Evolutionary conservation across 2,797 vertebrate genomes (phyloP).

Genomic region (Spinus pinus): DNA sequence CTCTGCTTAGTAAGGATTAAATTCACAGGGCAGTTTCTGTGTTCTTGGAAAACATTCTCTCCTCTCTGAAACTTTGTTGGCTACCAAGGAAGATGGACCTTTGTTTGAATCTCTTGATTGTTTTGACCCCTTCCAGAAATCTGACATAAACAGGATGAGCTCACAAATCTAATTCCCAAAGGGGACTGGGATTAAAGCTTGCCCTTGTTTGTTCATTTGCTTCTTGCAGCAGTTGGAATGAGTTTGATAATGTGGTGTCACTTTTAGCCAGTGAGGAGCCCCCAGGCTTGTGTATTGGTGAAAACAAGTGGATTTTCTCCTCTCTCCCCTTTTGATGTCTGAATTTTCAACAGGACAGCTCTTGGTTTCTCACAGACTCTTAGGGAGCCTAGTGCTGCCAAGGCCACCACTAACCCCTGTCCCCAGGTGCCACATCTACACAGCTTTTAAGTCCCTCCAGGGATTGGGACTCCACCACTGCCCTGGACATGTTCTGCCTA

Average conservation of each 20-base stretch:
- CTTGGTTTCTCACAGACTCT: background rate
- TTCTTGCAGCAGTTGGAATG: background rate
- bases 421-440: background rate
- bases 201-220: background rate
- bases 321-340: background rate
- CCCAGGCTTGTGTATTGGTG: background rate
- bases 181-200: background rate
- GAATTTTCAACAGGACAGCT: rapidly evolving
- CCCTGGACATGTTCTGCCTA: background rate
- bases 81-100: background rate
- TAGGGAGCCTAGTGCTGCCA: background rate
- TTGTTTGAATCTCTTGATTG: background rate
- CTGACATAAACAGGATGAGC: background rate
- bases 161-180: background rate
- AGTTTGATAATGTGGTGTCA: rapidly evolving
- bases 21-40: background rate
- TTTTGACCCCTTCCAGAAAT: background rate
- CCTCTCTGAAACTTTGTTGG: background rate
- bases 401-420: background rate
- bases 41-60: background rate
- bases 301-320: background rate
- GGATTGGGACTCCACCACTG: background rate
- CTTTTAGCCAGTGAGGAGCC: background rate
- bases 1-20: background rate
- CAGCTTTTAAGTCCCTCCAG: background rate